A percentile compares a stretch with the other conserved stretches of the same genome.
phyloP scores from a whole-genome alignment of 2,888 invertebrate species.

The Lasius platythorax region DNA sequence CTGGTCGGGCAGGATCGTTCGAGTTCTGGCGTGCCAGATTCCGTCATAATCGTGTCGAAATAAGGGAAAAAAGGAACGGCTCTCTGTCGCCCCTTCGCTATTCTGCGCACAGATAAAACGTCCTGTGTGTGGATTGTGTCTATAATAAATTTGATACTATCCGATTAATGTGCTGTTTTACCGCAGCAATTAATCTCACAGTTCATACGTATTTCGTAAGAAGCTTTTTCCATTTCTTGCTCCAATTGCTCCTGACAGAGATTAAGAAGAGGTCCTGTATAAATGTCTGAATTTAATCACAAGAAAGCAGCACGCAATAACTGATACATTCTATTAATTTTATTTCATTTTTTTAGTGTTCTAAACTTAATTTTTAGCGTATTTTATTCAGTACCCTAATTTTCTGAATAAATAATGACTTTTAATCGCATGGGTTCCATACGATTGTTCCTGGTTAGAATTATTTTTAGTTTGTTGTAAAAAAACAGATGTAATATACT shows the following conservation, averaged over 20 bases:
- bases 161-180: slow-evolving; percentile 18
- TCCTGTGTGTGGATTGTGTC: not conserved
- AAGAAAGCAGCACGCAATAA: not conserved
- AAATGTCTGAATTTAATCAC: not conserved
- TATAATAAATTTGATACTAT: slow-evolving; percentile 27
- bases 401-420: not conserved
- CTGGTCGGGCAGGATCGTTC: slow-evolving; percentile 77
- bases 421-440: not conserved
- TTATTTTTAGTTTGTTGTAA: not conserved
- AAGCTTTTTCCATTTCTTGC: not conserved
- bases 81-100: slow-evolving; percentile 5
- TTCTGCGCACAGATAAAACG: not conserved
- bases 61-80: slow-evolving; percentile 52
- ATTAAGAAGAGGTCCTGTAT: slow-evolving; percentile 10
- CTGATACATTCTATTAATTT: not conserved
- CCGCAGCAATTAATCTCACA: slow-evolving; percentile 22
- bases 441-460: not conserved
- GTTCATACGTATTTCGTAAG: not conserved
- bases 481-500: not conserved
- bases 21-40: slow-evolving; percentile 75
- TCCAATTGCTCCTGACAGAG: slow-evolving; percentile 5
- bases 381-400: too few species aligned
- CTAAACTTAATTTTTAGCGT: not conserved
- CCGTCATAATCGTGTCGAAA: slow-evolving; percentile 68
- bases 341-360: not conserved